phyloP scores from a whole-genome alignment of 2,113 vertebrate species.

The Lathamus discolor region DNA sequence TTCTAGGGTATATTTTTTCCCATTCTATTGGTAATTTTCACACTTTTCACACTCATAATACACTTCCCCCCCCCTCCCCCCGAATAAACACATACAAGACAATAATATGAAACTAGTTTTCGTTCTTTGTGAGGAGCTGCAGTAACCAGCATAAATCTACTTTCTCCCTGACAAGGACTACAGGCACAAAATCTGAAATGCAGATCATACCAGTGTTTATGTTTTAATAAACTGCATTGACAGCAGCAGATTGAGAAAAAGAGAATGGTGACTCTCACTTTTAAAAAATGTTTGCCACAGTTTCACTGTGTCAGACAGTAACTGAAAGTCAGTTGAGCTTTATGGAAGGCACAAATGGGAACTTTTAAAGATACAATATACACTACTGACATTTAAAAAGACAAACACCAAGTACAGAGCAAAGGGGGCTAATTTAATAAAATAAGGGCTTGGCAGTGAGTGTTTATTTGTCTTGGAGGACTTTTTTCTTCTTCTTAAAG shows the following conservation, averaged over 20 bases:
- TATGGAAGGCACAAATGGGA: conserved; percentile 37
- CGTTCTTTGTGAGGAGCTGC: background rate
- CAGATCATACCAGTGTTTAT: background rate
- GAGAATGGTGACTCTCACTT: background rate
- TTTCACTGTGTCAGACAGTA: conserved; percentile 17
- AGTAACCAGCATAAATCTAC: background rate
- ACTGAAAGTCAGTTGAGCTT: conserved; percentile 24
- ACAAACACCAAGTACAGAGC: conserved; percentile 20
- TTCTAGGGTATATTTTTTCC: background rate
- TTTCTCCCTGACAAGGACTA: background rate
- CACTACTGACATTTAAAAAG: conserved; percentile 38
- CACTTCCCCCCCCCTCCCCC: fast-evolving
- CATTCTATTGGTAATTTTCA: background rate
- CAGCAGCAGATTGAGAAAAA: background rate
- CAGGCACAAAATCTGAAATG: background rate
- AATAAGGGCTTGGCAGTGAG: background rate
- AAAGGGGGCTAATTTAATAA: conserved; percentile 51
- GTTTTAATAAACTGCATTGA: background rate
- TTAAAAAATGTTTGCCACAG: conserved; percentile 15
- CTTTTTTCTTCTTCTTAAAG: background rate
- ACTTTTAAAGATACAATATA: conserved; percentile 14
- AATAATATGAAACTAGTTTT: background rate
- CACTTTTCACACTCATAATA: background rate
- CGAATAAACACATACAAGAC: background rate
- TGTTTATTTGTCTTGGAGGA: conserved; percentile 5